phyloP scores from a whole-genome alignment of 2,888 invertebrate species.

The Drosophila pegasa region DNA sequence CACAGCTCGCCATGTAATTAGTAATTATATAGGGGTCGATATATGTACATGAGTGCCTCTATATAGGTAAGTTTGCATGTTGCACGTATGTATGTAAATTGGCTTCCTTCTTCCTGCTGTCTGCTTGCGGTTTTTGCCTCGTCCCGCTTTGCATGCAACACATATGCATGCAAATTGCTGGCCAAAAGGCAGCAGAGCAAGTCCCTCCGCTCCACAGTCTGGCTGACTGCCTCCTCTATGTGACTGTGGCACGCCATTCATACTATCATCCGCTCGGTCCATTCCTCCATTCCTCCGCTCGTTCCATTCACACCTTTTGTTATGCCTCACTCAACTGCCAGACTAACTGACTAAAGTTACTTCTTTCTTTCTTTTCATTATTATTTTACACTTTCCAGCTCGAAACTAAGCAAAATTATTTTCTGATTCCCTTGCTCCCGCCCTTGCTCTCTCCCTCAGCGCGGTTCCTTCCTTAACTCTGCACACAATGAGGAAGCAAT shows the following conservation, averaged over 20 bases:
- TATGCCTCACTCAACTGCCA: slow-evolving; percentile 20
- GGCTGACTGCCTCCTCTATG: slow-evolving; percentile 16
- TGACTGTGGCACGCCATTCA: slow-evolving; percentile 44
- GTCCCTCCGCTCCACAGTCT: slow-evolving; percentile 9
- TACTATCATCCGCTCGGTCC: slow-evolving; percentile 25
- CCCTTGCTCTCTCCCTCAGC: background rate
- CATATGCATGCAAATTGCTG: slow-evolving; percentile 55
- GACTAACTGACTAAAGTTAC: slow-evolving; percentile 46
- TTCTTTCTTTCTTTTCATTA: slow-evolving; percentile 29
- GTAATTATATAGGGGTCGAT: slow-evolving; percentile 9
- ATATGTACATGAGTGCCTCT: slow-evolving; percentile 8
- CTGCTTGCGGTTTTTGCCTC: slow-evolving; percentile 68
- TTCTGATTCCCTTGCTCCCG: slow-evolving; percentile 8
- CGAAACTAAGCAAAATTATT: slow-evolving; percentile 60
- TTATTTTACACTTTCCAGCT: slow-evolving; percentile 70
- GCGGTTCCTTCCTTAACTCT: slow-evolving; percentile 45
- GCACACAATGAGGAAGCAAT: slow-evolving; percentile 74
- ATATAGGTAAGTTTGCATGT: slow-evolving; percentile 32
- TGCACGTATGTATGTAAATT: slow-evolving; percentile 23
- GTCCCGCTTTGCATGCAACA: slow-evolving; percentile 54
- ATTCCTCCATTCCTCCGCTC: slow-evolving; percentile 20
- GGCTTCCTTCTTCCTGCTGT: slow-evolving; percentile 60
- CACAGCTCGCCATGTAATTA: slow-evolving; percentile 31
- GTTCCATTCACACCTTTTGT: slow-evolving; percentile 49
- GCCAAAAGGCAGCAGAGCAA: slow-evolving; percentile 50